Evolutionary conservation across 2,888 invertebrate genomes (phyloP), one percentile per base, ranked within the genome.

Genomic region (Brenthis hecate): DNA sequence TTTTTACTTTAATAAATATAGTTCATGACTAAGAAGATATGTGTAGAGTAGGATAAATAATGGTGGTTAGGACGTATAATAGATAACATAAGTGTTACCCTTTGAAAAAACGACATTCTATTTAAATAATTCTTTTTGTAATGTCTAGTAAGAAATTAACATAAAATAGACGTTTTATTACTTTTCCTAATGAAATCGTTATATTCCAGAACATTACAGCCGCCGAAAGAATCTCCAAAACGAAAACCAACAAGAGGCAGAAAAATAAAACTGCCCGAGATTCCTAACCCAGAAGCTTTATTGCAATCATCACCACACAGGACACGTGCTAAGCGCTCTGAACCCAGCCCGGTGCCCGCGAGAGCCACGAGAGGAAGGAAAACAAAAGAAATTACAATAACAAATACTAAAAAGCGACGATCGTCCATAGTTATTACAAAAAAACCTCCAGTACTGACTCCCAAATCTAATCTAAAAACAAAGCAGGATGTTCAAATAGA

Each of bases 391-490:
- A 19, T 47, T 23, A 23, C 16, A 53, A 23, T 60, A 8, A 56
- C 47, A 5, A 67, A 50, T 13, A 55, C 73, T 3, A 86, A 80
- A 63, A 85, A 78, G 65, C 81, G 80, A 13, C 69, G 76, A 19
- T 68, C 77, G 0, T 81, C 84, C 2, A 69, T 88, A 16, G 81
- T 86, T 13, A 79, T 88, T 5, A 66, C 79, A 1, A 87, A 88
- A 65, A 88, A 84, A 72, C 63, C 81, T 0, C 87, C 87, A 0
- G 75, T 76, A 11, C 75, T 83, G 74, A 81, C 77, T n/a, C 84
- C 84, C 0, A 70, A 76, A 57, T 68, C 74, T 0, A 57, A 66
- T 11, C 3, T 28, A 6, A 63, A 72, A 32, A 16, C 28, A 11
- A 23, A 76, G 70, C 56, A 68, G 70, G 66, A 0, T 68, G 72